These are phyloP conservation scores for Tetramorium simillimum DNA, from an alignment of 1,140 invertebrate genomes.

Conservation along the genomic window DNA sequence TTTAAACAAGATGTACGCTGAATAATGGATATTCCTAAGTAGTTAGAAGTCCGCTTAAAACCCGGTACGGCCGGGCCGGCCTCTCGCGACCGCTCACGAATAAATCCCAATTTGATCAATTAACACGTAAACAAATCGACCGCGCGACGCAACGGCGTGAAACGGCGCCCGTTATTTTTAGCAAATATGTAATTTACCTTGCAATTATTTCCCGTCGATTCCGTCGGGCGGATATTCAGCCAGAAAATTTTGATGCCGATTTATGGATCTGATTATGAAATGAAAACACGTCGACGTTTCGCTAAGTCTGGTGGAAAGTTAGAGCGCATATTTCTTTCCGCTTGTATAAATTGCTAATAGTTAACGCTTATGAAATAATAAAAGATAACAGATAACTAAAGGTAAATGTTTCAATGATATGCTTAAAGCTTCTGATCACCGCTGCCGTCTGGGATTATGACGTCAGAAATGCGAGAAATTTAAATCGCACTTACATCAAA, in stretches of 20 bases:
- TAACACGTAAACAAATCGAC: conserved; percentile 67
- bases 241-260: background rate
- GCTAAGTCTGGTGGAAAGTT: background rate
- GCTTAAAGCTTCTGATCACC: background rate
- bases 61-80: conserved; percentile 47
- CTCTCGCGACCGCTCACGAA: conserved; percentile 57
- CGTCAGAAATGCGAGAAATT: background rate
- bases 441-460: background rate
- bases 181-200: background rate
- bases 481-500: background rate
- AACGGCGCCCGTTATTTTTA: background rate
- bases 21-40: conserved; percentile 82
- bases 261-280: background rate
- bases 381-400: background rate
- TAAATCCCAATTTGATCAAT: conserved; percentile 67
- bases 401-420: background rate
- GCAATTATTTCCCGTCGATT: background rate
- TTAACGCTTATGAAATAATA: background rate
- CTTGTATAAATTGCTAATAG: background rate
- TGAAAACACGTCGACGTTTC: background rate
- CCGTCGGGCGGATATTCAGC: background rate
- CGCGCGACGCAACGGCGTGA: conserved; percentile 3
- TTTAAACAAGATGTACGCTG: conserved; percentile 82
- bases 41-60: conserved; percentile 76
- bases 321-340: background rate